Evolutionary conservation across 1,140 invertebrate species (phyloP).

Genomic region (Drosophila nikananu): DNA sequence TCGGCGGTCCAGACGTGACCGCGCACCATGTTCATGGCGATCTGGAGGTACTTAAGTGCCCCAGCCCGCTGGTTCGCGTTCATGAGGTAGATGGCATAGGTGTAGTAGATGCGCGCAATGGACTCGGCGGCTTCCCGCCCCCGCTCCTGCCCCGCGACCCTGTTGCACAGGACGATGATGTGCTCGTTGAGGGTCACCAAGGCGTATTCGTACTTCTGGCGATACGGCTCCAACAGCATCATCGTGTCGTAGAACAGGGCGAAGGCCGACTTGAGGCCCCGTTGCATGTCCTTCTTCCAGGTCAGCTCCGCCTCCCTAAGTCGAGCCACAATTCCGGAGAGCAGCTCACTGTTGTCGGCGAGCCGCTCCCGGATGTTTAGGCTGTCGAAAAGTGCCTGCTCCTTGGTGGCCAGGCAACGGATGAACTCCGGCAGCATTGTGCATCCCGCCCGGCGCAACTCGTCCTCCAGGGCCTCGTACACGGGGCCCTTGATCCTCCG

Average conservation of each 20-base stretch:
- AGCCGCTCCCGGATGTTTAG: conserved; percentile 61
- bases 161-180: conserved; percentile 63
- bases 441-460: conserved; percentile 59
- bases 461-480: conserved; percentile 60
- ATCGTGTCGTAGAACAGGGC: conserved; percentile 59
- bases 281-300: conserved; percentile 22
- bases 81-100: conserved; percentile 51
- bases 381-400: conserved; percentile 55
- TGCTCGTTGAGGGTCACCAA: conserved; percentile 61
- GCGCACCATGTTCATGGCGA: conserved; percentile 53
- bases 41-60: conserved; percentile 58
- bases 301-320: conserved; percentile 59
- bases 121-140: conserved; percentile 50
- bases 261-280: conserved; percentile 55
- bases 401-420: conserved; percentile 64
- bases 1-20: conserved; percentile 67
- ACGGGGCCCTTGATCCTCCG: conserved; percentile 49
- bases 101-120: conserved; percentile 70
- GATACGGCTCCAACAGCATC: conserved; percentile 57
- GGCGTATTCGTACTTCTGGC: conserved; percentile 61
- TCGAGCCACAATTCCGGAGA: conserved; percentile 56
- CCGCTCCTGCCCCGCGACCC: conserved; percentile 49
- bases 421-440: conserved; percentile 61
- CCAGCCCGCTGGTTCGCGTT: conserved; percentile 20
- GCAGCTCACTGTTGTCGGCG: conserved; percentile 50